Conservation (phyloP, 2,888 invertebrate genomes). For the Idaea dimidiata region DNA sequence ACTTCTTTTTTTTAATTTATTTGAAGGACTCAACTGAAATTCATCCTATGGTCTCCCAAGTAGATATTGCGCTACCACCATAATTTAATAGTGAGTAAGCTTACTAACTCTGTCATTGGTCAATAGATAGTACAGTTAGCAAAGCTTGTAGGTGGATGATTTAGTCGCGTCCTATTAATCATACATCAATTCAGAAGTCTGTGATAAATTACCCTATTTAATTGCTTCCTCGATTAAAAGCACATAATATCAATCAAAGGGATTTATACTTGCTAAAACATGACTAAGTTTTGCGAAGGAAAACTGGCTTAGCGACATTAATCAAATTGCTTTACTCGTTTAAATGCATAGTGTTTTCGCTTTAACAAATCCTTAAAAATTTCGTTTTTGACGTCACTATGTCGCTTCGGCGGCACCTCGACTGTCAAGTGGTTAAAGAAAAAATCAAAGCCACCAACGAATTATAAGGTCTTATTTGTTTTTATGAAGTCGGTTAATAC, state of each 20-base stretch:
- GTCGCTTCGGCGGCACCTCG: too few relatives aligned
- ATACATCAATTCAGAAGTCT: constrained; percentile 28
- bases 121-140: constrained; percentile 7
- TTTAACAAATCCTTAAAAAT: too few relatives aligned
- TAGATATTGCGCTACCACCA: too few relatives aligned
- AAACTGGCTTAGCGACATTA: neutral
- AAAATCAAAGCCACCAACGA: too few relatives aligned
- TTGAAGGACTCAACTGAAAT: too few relatives aligned
- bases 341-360: too few relatives aligned
- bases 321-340: neutral
- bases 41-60: too few relatives aligned
- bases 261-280: constrained; percentile 14
- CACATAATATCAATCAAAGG: constrained; percentile 28
- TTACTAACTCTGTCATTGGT: neutral
- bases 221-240: constrained; percentile 32
- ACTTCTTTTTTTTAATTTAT: too few relatives aligned
- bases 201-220: constrained; percentile 30
- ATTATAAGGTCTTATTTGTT: too few relatives aligned
- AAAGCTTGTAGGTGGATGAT: constrained; percentile 7
- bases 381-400: too few relatives aligned
- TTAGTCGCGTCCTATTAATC: constrained; percentile 21
- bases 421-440: too few relatives aligned
- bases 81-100: neutral
- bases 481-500: too few relatives aligned
- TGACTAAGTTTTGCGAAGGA: neutral